These are phyloP conservation scores for Coturnix japonica DNA, from an alignment of 2,113 vertebrate genomes.

Conservation along the genomic window DNA sequence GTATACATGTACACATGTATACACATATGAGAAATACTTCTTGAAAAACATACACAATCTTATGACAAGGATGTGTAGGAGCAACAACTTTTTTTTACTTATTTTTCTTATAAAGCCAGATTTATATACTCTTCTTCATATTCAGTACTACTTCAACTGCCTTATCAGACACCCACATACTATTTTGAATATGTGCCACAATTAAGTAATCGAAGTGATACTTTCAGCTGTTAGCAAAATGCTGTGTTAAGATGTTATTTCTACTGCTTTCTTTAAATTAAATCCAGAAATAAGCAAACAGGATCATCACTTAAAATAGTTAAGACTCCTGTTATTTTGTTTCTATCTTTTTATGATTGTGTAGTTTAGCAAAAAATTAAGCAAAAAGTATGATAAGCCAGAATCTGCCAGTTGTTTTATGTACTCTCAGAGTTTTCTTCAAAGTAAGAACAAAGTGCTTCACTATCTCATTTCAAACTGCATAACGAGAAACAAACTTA, in stretches of 20 bases:
- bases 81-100: background rate
- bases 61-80: background rate
- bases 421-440: background rate
- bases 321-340: background rate
- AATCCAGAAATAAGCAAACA: background rate
- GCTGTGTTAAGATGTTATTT: background rate
- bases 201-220: background rate
- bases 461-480: conserved; percentile 7
- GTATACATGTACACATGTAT: background rate
- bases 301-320: background rate
- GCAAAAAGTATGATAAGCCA: background rate
- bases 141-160: background rate
- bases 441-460: conserved; percentile 44
- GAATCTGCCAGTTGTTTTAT: conserved; percentile 5
- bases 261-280: background rate
- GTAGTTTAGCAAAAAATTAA: conserved; percentile 38
- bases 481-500: conserved; percentile 39
- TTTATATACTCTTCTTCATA: background rate
- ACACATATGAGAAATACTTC: background rate
- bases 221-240: background rate
- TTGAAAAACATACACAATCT: background rate
- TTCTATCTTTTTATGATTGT: background rate
- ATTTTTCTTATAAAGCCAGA: background rate
- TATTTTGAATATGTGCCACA: background rate
- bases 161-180: conserved; percentile 21